Conservation (phyloP, 1,140 invertebrate species). For the Heliothis subflexa region DNA sequence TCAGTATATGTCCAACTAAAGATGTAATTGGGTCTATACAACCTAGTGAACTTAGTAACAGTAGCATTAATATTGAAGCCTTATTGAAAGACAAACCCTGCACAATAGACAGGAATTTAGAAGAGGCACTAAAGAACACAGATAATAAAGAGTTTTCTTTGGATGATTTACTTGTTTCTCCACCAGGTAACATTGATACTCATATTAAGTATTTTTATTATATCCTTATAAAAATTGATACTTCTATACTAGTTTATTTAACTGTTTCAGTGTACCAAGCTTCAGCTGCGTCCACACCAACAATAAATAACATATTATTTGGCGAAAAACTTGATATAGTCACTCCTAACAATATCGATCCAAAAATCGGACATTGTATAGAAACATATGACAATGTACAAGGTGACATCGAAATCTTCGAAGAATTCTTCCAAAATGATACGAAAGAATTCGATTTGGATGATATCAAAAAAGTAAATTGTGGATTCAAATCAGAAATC, state of each 20-base stretch:
- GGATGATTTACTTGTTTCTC: constrained; percentile 67
- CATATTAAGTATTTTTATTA: not conserved
- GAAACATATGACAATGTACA: constrained; percentile 52
- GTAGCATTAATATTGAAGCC: constrained; percentile 10
- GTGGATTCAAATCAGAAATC: not conserved
- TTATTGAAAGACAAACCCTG: constrained; percentile 48
- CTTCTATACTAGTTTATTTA: not conserved
- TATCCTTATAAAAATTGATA: not conserved
- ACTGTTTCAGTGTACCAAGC: constrained; percentile 48
- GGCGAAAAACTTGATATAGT: constrained; percentile 61
- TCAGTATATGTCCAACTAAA: not conserved
- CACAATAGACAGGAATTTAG: constrained; percentile 73
- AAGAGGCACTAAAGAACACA: constrained; percentile 69
- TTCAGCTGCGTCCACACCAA: constrained; percentile 66
- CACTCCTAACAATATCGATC: not conserved
- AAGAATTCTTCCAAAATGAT: constrained; percentile 62
- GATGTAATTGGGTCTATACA: not conserved
- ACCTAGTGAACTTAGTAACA: not conserved
- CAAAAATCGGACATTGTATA: constrained; percentile 42
- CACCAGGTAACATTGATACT: constrained; percentile 58
- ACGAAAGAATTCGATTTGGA: constrained; percentile 44
- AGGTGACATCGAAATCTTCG: constrained; percentile 60
- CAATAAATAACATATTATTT: constrained; percentile 75
- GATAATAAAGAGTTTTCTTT: constrained; percentile 64
- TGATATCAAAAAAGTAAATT: constrained; percentile 30